These are phyloP conservation scores for Germaria angustata DNA, from an alignment of 2,888 invertebrate species.

Conservation along the genomic window DNA sequence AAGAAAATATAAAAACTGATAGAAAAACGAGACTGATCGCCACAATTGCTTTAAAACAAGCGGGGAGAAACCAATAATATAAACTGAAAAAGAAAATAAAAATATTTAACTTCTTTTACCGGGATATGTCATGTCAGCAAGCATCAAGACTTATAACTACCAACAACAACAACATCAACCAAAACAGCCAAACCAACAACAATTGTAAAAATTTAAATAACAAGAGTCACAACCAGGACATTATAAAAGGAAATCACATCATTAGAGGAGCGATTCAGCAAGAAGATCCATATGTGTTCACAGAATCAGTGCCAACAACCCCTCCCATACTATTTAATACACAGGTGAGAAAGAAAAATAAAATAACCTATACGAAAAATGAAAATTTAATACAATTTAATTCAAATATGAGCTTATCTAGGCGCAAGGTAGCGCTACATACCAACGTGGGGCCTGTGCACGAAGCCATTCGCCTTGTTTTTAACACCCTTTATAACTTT, in stretches of 20 bases:
- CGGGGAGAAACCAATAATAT: constrained; percentile 3
- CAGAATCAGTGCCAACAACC: constrained; percentile 79
- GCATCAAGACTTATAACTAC: constrained; percentile 76
- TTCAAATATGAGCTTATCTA: too few relatives aligned
- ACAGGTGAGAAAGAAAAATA: constrained; percentile 73
- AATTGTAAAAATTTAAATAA: constrained; percentile 44
- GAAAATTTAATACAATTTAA: too few relatives aligned
- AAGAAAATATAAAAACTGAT: not conserved
- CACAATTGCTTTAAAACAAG: constrained; percentile 1
- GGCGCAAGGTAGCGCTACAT: too few relatives aligned
- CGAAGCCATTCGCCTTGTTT: too few relatives aligned
- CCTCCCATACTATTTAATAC: constrained; percentile 79
- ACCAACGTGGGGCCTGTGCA: too few relatives aligned
- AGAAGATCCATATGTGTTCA: constrained; percentile 80
- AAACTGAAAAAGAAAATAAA: constrained; percentile 11
- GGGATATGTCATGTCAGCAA: constrained; percentile 81
- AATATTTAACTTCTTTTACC: constrained; percentile 22
- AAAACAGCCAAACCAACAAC: constrained; percentile 49
- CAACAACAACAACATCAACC: constrained; percentile 69
- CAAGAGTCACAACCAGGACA: constrained; percentile 67
- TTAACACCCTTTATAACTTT: too few relatives aligned
- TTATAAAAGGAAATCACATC: constrained; percentile 57
- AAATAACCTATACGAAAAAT: too few relatives aligned
- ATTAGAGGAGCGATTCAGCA: constrained; percentile 65
- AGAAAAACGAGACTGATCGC: constrained; percentile 35